Evolutionary conservation across 1,140 invertebrate genomes (phyloP).

Genomic region (Halictus rubicundus): DNA sequence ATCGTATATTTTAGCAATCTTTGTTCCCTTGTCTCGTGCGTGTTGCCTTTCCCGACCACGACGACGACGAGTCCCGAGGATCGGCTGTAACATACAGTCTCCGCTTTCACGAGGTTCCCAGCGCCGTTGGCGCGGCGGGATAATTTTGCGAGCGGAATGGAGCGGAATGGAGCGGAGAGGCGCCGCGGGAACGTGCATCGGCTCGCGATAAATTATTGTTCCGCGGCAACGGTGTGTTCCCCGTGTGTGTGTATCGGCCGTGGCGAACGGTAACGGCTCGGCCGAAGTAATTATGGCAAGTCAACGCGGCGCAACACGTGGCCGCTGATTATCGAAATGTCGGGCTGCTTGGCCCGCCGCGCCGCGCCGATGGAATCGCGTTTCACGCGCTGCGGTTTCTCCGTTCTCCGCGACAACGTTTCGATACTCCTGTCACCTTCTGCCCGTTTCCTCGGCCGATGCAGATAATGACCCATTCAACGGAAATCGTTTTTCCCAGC

Average conservation of each 20-base stretch:
- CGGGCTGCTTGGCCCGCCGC: conserved; percentile 39
- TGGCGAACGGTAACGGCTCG: conserved; percentile 23
- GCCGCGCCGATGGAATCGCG: conserved; percentile 36
- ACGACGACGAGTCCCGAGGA: no score
- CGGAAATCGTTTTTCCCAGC: no score
- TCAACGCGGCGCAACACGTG: conserved; percentile 63
- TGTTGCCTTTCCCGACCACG: background rate
- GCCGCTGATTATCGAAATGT: conserved; percentile 66
- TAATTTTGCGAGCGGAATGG: conserved; percentile 16
- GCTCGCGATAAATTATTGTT: conserved; percentile 44
- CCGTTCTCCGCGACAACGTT: background rate
- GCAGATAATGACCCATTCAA: no score
- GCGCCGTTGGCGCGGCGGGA: background rate
- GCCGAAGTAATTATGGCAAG: conserved; percentile 60
- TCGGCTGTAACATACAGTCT: no score
- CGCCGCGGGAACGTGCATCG: conserved; percentile 13
- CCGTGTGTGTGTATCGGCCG: conserved; percentile 5
- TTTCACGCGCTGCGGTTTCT: conserved; percentile 37
- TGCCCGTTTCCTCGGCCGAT: no score
- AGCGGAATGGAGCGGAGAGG: no score
- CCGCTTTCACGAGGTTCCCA: no score
- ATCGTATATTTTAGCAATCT: background rate
- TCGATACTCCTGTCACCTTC: no score
- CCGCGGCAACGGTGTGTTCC: background rate
- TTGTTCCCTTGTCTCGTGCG: background rate